phyloP scores from a whole-genome alignment of 2,888 invertebrate species.

The Stramonita haemastoma region DNA sequence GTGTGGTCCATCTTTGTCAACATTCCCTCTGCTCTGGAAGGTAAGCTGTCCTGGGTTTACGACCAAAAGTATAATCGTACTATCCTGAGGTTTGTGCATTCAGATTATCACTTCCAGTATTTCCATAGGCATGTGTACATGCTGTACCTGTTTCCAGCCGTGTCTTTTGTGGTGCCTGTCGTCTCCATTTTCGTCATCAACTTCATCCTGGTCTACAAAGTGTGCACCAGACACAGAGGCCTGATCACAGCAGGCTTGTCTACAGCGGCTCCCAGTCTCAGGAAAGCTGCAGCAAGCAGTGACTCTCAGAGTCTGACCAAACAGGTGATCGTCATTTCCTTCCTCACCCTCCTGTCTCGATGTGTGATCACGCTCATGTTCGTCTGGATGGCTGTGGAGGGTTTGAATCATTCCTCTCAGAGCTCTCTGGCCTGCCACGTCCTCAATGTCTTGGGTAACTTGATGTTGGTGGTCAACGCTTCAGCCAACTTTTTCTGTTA shows the following conservation, averaged over 20 bases:
- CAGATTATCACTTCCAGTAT: background rate
- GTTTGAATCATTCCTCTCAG: background rate
- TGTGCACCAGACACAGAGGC: background rate
- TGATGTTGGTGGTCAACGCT: background rate
- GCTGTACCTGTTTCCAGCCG: background rate
- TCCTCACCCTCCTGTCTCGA: background rate
- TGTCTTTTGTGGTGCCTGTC: background rate
- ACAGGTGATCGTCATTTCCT: background rate
- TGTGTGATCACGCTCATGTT: background rate
- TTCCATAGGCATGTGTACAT: background rate
- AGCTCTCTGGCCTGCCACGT: background rate
- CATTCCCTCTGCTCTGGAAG: constrained; percentile 12
- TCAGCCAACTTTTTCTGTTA: background rate
- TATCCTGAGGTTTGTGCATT: background rate
- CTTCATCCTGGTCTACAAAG: background rate
- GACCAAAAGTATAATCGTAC: background rate
- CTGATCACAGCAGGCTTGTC: background rate
- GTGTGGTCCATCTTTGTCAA: background rate
- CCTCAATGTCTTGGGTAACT: background rate
- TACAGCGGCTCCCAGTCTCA: no score
- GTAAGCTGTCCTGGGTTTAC: background rate
- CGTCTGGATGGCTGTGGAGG: background rate
- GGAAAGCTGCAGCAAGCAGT: background rate
- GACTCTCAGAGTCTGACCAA: background rate
- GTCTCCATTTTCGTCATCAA: background rate